Base-by-base conservation (phyloP, 2,113 vertebrate species). In the zebrafish (Danio rerio) region DNA sequence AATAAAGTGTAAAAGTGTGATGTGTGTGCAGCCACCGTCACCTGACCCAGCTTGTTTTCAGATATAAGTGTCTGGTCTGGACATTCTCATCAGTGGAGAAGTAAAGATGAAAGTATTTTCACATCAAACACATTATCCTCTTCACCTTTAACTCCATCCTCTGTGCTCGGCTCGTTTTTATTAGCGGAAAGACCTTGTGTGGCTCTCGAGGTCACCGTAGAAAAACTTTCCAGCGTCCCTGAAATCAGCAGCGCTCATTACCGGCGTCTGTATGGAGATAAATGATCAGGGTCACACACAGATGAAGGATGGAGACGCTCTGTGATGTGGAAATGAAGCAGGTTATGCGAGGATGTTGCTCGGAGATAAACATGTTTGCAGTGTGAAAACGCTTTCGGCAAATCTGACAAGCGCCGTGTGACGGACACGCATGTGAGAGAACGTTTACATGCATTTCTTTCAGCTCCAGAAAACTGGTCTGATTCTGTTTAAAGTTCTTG, bases 261-360 rank as follows among this genome's bases (percentile, higher is more conserved):
- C 7, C 12, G 13, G 72, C 20, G 40, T 55, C 15, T 42, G 52
- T 42, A 6, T 56, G 52, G 31, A 75, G 72, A 74, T 74, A 43
- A 58, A 74, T 18, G 72, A 75, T 16, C 72, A 59, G 53, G 53
- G 72, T 75, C 72, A 75, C 55, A 7, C 9, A 5, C 31, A 74
- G 52, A 74, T 74, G 72, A 59, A 47, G 53, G 53, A 75, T 20
- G 21, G 45, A 16, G n/a, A 8, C 15, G 31, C 21, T 10, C 40
- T 75, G 72, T 75, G 72, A 58, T 20, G 72, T 75, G 72, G 8
- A 59, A 75, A 47, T 75, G 11, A 75, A 59, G 72, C 52, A 71
- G 49, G 21, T 42, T 55, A 40, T 13, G 16, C 0, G 5, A 56
- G 70, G 50, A 52, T 5, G 68, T 50, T 71, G 2, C 2, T 18